phyloP scores from a whole-genome alignment of 2,888 invertebrate genomes.

The Sylvicola fuscatus region DNA sequence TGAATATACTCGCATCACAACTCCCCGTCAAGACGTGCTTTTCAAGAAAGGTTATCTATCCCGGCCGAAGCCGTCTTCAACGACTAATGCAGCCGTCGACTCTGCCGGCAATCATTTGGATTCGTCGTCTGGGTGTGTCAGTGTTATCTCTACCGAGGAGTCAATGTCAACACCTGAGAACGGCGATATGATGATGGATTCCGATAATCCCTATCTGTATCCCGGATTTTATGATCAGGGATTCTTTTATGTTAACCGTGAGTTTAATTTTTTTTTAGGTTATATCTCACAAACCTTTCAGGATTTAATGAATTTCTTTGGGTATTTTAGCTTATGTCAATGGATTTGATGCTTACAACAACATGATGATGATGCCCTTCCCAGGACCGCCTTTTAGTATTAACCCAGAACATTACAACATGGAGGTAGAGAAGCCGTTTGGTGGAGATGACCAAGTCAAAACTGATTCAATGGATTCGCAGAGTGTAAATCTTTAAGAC shows the following conservation, averaged over 20 bases:
- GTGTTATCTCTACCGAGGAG: slow-evolving; percentile 10
- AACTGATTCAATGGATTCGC: slow-evolving; percentile 3
- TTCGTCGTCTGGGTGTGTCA: slow-evolving; percentile 9
- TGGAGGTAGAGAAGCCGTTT: neutral
- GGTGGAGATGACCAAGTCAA: no score
- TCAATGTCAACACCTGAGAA: slow-evolving; percentile 8
- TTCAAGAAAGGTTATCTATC: slow-evolving; percentile 47
- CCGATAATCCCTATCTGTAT: slow-evolving; percentile 8
- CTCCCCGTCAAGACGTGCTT: slow-evolving; percentile 45
- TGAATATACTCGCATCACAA: slow-evolving; percentile 47
- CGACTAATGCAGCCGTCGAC: slow-evolving; percentile 7
- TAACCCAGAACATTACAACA: slow-evolving; percentile 6
- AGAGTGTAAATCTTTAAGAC: no score
- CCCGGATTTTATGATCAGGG: slow-evolving; percentile 28
- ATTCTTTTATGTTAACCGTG: slow-evolving; percentile 28
- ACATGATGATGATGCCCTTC: slow-evolving; percentile 11
- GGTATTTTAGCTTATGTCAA: slow-evolving; percentile 8
- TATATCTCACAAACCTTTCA: neutral
- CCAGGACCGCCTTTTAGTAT: slow-evolving; percentile 9
- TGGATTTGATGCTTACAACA: slow-evolving; percentile 10
- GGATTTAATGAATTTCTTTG: no score
- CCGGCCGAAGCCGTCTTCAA: slow-evolving; percentile 14
- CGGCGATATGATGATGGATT: slow-evolving; percentile 5
- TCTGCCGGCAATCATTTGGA: slow-evolving; percentile 1
- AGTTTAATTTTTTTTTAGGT: slow-evolving; percentile 12